A percentile compares a stretch with the other conserved stretches of the same genome.
Evolutionary conservation across 2,888 invertebrate genomes (phyloP).

Genomic region (Willowsia nigromaculata): DNA sequence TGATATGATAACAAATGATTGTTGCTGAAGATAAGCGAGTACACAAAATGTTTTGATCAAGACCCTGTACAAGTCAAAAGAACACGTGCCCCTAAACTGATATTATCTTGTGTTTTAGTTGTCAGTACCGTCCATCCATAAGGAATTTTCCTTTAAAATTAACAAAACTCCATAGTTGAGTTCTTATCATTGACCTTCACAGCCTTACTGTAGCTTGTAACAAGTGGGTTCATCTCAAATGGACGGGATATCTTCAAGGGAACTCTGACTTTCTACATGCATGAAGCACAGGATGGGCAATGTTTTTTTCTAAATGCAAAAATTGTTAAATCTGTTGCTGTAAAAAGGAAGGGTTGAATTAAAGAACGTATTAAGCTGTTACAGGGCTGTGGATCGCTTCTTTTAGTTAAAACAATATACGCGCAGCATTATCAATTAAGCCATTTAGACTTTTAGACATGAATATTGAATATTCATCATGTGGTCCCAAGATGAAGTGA

Average conservation of each 20-base stretch:
- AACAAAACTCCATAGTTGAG: too few relatives aligned
- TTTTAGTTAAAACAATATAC: too few relatives aligned
- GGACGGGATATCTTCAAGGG: background rate
- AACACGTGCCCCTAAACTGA: too few relatives aligned
- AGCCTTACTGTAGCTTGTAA: background rate
- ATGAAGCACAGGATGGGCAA: background rate
- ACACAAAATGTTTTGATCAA: too few relatives aligned
- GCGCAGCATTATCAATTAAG: too few relatives aligned
- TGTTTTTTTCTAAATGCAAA: background rate
- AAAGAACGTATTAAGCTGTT: too few relatives aligned
- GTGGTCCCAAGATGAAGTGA: background rate
- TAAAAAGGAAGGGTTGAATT: background rate
- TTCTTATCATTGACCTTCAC: too few relatives aligned
- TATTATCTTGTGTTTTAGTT: too few relatives aligned
- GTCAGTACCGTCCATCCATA: background rate
- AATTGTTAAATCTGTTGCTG: background rate
- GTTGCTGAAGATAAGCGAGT: background rate
- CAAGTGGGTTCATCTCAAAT: background rate
- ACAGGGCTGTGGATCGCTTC: too few relatives aligned
- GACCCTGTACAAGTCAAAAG: too few relatives aligned
- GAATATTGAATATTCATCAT: too few relatives aligned
- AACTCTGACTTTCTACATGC: background rate
- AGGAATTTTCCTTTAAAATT: background rate
- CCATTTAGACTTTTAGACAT: too few relatives aligned
- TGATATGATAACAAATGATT: background rate